Percentiles rank a stretch among this genome's conserved stretches.
phyloP scores from a whole-genome alignment of 2,888 invertebrate genomes.

The Laothoe populi region DNA sequence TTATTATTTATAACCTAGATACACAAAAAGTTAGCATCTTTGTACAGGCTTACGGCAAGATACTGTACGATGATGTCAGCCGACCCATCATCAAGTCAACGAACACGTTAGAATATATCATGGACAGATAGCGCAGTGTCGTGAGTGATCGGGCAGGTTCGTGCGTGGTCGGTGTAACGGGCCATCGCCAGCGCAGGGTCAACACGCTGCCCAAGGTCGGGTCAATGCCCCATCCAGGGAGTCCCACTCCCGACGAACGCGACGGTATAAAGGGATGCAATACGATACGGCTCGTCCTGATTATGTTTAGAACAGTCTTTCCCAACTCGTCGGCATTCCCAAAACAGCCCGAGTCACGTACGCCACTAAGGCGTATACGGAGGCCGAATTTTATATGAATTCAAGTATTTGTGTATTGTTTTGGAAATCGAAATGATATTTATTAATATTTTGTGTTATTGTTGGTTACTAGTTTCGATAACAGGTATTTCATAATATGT shows the following conservation, averaged over 20 bases:
- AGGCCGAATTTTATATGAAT: no score
- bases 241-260: no score
- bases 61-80: constrained; percentile 7
- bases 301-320: constrained; percentile 24
- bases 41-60: background rate
- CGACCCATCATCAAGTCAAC: background rate
- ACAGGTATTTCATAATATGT: no score
- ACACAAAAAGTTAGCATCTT: background rate
- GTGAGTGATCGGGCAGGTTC: constrained; percentile 48
- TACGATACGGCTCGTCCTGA: constrained; percentile 12
- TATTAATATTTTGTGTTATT: no score
- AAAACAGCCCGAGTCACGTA: constrained; percentile 24
- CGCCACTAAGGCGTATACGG: constrained; percentile 2
- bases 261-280: constrained; percentile 31
- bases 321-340: constrained; percentile 13
- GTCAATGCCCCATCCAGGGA: constrained; percentile 62
- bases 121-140: constrained; percentile 31
- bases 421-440: no score
- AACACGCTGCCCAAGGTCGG: constrained; percentile 73
- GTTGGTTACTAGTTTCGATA: no score
- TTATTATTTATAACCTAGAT: background rate
- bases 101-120: background rate
- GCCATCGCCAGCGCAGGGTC: constrained; percentile 73
- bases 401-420: no score
- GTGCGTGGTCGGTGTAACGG: constrained; percentile 64